phyloP scores from a whole-genome alignment of 2,888 invertebrate genomes.

The Pycnomerus fuliginosus region DNA sequence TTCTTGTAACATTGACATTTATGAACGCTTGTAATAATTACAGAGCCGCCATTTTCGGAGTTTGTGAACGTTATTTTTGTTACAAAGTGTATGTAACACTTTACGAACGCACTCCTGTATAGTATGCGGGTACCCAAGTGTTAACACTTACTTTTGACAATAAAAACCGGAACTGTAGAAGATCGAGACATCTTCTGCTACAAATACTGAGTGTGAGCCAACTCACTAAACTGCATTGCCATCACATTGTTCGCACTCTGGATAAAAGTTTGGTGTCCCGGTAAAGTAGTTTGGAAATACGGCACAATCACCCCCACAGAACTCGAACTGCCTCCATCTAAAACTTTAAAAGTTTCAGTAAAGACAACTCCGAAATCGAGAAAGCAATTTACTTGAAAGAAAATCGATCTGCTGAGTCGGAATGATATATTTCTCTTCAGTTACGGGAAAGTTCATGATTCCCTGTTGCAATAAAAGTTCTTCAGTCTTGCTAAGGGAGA shows the following conservation, averaged over 20 bases:
- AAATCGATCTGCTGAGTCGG: conserved; percentile 42
- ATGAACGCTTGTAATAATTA: too few relatives aligned
- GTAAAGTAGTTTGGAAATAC: conserved; percentile 41
- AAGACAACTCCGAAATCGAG: conserved; percentile 3
- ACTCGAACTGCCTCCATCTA: conserved; percentile 2
- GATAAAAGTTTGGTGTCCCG: conserved; percentile 31
- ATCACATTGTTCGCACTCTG: conserved; percentile 25
- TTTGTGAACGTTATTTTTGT: too few relatives aligned
- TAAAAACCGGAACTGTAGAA: background rate
- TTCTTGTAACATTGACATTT: too few relatives aligned
- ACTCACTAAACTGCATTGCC: conserved; percentile 38
- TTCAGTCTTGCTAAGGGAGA: conserved; percentile 42
- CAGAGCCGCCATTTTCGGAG: too few relatives aligned
- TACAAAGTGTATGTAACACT: too few relatives aligned
- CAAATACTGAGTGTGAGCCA: conserved; percentile 34
- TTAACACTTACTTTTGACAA: too few relatives aligned
- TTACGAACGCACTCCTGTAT: too few relatives aligned
- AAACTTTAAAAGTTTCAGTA: background rate
- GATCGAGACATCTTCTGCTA: conserved; percentile 23
- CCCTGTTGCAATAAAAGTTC: conserved; percentile 45
- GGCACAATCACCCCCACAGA: conserved; percentile 37
- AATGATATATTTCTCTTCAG: conserved; percentile 39
- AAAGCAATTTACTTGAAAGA: conserved; percentile 36
- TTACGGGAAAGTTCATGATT: conserved; percentile 42
- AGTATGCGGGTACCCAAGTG: too few relatives aligned